These are phyloP conservation scores for Myanophis thanlyinensis DNA, from an alignment of 2,113 vertebrate species.

Conservation along the genomic window DNA sequence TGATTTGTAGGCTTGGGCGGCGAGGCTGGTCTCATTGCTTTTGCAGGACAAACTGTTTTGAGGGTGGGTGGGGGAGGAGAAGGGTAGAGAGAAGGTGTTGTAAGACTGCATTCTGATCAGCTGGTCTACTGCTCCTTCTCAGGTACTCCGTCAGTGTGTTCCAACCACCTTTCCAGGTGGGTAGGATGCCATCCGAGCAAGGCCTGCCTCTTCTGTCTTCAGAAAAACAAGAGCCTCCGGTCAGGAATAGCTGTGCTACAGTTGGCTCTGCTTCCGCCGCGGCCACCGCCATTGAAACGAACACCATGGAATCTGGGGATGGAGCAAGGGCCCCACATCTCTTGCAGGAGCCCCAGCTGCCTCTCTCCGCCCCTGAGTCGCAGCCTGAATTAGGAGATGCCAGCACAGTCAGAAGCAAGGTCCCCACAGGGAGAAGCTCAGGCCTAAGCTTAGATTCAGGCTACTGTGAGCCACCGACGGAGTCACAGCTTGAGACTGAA, in stretches of 20 bases:
- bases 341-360: constrained; percentile 62
- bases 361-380: constrained; percentile 57
- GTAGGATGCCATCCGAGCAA: constrained; percentile 83
- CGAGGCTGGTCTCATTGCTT: neutral
- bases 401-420: constrained; percentile 55
- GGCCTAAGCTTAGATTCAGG: constrained; percentile 79
- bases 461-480: constrained; percentile 77
- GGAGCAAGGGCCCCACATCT: constrained; percentile 60
- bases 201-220: constrained; percentile 63
- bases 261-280: neutral
- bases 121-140: constrained; percentile 12
- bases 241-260: constrained; percentile 56
- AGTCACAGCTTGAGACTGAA: constrained; percentile 74
- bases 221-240: constrained; percentile 58
- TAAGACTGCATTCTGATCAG: neutral
- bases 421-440: constrained; percentile 64
- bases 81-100: neutral
- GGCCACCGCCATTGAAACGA: neutral
- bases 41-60: neutral
- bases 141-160: constrained; percentile 96
- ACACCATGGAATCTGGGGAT: constrained; percentile 59
- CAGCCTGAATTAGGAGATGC: constrained; percentile 54
- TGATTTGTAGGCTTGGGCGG: neutral
- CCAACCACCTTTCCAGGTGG: constrained; percentile 93
- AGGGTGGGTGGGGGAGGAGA: neutral